Base-by-base conservation (phyloP, 2,888 invertebrate genomes). In the Schizotus pectinicornis region DNA sequence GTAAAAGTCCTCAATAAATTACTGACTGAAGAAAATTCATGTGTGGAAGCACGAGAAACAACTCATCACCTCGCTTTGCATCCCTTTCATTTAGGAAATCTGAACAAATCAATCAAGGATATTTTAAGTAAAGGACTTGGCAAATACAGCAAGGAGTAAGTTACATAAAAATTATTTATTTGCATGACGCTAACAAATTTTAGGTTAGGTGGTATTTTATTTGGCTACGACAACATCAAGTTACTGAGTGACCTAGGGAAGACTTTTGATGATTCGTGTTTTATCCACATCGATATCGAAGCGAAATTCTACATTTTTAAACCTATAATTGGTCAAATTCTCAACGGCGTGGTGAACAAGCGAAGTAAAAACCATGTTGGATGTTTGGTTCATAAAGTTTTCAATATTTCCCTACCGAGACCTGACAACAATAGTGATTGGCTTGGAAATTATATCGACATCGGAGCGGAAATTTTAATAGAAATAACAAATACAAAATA, bases 251-350 rank as follows among this genome's bases (percentile, higher is more conserved):
- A 83, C 64, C 70, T 83, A 41, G 88, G 87, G n/a, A 76, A 80
- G 9, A 84, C 88, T 52, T 78, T 85, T 57, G 82, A 85, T 70
- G 88, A 89, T 65, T 83, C 83, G 65, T 83, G 84, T 60, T 86
- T 84, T 65, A 83, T 89, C 59, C 86, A 88, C 71, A 79, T 88
- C 59, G 85, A 88, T 79, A 81, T 90, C 1, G 82, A 85, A 74
- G 88, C 86, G 11, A 88, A 89, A 67, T 89, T 88, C 74, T 89
- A 86, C 72, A 78, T 90, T 61, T 89, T 89, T 72, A 82, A 81
- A 62, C 90, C 90, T 7, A 74, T 79, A 73, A 77, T 87, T 45
- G 88, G 86, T 2, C 84, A 84, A 58, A 80, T 77, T 32, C 73
- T 90, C 42, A 83, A 81, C 72, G 90, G 88, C 7, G 74, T 86